Percentiles rank a stretch among this genome's conserved stretches.
Evolutionary conservation across 2,888 invertebrate genomes (phyloP).

Genomic region (Orthosia gracilis): DNA sequence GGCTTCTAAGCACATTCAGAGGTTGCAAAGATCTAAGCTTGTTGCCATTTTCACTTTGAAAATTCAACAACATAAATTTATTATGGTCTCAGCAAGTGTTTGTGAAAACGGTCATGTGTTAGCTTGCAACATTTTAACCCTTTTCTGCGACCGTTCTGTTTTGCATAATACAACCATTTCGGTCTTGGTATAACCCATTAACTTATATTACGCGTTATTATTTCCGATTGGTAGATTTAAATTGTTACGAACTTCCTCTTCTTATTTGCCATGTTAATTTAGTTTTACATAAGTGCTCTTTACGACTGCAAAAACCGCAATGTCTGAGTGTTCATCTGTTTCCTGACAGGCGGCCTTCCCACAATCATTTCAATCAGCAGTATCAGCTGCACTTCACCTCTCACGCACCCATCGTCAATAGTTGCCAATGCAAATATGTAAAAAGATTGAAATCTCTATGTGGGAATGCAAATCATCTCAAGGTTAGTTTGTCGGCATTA

Average conservation of each 20-base stretch:
- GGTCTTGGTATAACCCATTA: not conserved
- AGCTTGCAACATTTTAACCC: not conserved
- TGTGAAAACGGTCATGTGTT: not conserved
- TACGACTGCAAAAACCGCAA: conserved; percentile 51
- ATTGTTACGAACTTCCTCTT: conserved; percentile 45
- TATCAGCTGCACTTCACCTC: conserved; percentile 61
- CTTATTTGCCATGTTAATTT: conserved; percentile 30
- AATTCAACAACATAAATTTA: not conserved
- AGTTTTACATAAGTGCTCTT: conserved; percentile 44
- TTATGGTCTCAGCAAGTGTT: too few species aligned
- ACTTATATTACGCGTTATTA: not conserved
- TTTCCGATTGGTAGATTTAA: conserved; percentile 23
- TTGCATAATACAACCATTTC: not conserved
- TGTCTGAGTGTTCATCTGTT: conserved; percentile 40
- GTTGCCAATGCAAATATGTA: conserved; percentile 70
- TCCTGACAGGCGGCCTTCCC: conserved; percentile 52
- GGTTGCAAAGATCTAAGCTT: not conserved
- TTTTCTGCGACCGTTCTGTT: not conserved
- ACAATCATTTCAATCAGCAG: conserved; percentile 44
- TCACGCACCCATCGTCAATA: conserved; percentile 66
- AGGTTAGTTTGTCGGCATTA: conserved; percentile 72
- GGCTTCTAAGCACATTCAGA: not conserved
- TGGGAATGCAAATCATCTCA: conserved; percentile 79
- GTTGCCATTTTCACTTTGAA: not conserved
- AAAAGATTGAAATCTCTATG: conserved; percentile 73